Evolutionary conservation across 2,113 vertebrate genomes (phyloP).

Genomic region (Microcebus ravelobensis): DNA sequence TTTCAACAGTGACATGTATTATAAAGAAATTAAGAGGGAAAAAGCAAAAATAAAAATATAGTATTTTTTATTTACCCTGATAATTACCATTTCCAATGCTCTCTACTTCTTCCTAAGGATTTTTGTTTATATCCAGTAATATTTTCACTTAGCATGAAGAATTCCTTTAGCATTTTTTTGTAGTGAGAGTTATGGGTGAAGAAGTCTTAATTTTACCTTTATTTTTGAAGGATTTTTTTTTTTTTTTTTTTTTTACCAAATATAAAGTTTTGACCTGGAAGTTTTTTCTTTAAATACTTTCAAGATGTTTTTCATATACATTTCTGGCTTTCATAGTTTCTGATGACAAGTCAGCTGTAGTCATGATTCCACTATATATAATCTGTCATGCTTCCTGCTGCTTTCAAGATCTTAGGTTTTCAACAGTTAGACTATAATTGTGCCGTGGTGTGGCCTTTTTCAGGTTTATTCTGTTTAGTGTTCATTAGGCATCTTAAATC

Average conservation of each 20-base stretch:
- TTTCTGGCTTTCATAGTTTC: neutral
- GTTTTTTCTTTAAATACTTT: constrained; percentile 1
- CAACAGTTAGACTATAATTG: neutral
- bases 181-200: neutral
- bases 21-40: neutral
- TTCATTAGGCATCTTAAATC: neutral
- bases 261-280: neutral
- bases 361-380: neutral
- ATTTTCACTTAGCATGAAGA: neutral
- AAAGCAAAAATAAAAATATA: neutral
- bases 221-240: neutral
- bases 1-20: neutral
- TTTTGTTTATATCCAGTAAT: neutral
- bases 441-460: neutral
- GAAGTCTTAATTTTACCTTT: neutral
- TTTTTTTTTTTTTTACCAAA: neutral
- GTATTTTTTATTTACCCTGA: neutral
- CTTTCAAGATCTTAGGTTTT: neutral
- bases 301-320: neutral
- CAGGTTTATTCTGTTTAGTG: neutral
- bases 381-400: neutral
- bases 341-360: neutral
- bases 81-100: neutral
- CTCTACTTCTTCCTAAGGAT: neutral
- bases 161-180: neutral